Evolutionary conservation across 2,888 invertebrate species (phyloP), one percentile per base, ranked within the genome.

Genomic region (Megalurothrips usitatus): DNA sequence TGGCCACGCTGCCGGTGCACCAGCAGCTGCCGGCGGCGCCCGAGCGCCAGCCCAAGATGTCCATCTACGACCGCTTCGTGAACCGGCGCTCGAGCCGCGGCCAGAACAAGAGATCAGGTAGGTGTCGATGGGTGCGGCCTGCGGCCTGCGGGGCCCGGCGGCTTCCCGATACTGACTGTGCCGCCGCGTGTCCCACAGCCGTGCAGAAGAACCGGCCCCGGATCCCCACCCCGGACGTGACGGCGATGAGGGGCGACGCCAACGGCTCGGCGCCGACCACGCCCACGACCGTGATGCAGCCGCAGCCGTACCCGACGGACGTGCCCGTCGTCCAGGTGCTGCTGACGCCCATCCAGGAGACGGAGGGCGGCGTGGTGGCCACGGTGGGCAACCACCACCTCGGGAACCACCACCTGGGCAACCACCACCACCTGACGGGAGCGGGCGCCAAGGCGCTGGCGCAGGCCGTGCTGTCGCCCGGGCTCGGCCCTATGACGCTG

Each of bases 161-260:
- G 34, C 34, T 43, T 2, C 34, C 34, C 34, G 34, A 43, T 43
- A 58, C 19, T 34, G n/a, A 79, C 34, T 68, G n/a, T 48, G 28
- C 26, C 68, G 17, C 14, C 11, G 43, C 28, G 17, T 58, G 34
- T 12, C 79, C 92, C 58, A 91, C 92, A 11, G 90, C 91, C 83
- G 91, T 91, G n/a, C 88, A 93, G 83, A 93, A 93, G 86, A 93
- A 93, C 85, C 90, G 96, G 81, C 96, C 96, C n/a, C 90, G 96
- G 81, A 95, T 96, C 84, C 96, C 96, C 68, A 96, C 96, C 11
- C 96, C 96, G 0, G 96, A 96, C 86, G 94, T 94, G 11, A 92
- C 94, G 52, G 95, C 94, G 87, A 95, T 95, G 87, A 91, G 92
- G 34, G 89, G 91, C 84, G 90, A 92, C 81, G 94, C 94, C 85